Evolutionary conservation across 2,113 vertebrate genomes (phyloP).

Genomic region (Pituophis catenifer): DNA sequence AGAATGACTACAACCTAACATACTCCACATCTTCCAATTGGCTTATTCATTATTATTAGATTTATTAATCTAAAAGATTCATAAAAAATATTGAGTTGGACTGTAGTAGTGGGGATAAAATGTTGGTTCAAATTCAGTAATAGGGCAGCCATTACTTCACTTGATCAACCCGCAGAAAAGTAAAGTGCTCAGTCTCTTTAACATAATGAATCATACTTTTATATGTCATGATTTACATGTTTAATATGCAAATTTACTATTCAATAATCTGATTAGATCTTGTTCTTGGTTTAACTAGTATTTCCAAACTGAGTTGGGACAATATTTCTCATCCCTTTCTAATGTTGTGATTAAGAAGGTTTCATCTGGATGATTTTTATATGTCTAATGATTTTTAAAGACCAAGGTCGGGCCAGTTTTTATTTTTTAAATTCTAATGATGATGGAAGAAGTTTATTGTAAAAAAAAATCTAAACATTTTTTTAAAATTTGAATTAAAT

Average conservation of each 20-base stretch:
- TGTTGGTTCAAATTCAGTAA: constrained; percentile 18
- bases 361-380: background rate
- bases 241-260: no score
- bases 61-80: background rate
- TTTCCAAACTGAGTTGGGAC: background rate
- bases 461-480: background rate
- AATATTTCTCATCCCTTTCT: background rate
- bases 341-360: background rate
- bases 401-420: no score
- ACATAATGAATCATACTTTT: background rate
- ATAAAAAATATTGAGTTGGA: background rate
- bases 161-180: background rate
- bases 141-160: background rate
- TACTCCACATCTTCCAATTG: constrained; percentile 19
- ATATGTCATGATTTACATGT: background rate
- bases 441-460: constrained; percentile 32
- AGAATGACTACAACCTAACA: constrained; percentile 35
- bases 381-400: background rate
- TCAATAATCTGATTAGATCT: constrained; percentile 14
- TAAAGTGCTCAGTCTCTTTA: background rate
- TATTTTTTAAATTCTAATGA: background rate
- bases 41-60: background rate
- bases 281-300: constrained; percentile 45
- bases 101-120: background rate
- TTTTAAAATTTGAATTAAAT: background rate